These are phyloP conservation scores for Palythoa grandiflora DNA, from an alignment of 92 coral and sea anemone genomes.

Conservation along the genomic window DNA sequence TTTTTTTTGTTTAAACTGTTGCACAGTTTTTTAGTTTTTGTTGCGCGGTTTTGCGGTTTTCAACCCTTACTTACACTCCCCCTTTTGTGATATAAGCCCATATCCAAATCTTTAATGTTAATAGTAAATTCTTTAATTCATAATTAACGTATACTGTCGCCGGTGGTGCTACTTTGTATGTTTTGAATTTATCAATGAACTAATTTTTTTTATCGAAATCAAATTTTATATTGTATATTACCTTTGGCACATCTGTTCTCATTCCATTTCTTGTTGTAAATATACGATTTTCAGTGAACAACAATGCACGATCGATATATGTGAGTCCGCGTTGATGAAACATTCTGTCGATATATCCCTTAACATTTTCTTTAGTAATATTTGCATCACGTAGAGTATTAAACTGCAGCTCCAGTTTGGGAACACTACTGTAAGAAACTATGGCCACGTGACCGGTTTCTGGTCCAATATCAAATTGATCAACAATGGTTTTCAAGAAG, in stretches of 20 bases:
- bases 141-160: too few species aligned
- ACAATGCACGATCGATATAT: background rate
- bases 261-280: background rate
- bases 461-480: constrained; percentile 1
- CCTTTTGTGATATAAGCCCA: too few species aligned
- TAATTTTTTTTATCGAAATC: too few species aligned
- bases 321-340: background rate
- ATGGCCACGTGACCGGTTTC: constrained; percentile 32
- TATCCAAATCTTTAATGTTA: too few species aligned
- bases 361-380: constrained; percentile 11
- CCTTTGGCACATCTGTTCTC: background rate
- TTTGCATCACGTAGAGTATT: constrained; percentile 14
- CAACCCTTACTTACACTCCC: too few species aligned
- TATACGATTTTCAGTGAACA: background rate
- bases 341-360: background rate
- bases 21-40: too few species aligned
- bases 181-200: background rate
- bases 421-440: constrained; percentile 11
- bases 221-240: background rate
- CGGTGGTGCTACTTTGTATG: too few species aligned
- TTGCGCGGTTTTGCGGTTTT: too few species aligned
- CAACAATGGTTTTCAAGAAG: background rate
- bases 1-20: too few species aligned
- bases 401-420: constrained; percentile 21
- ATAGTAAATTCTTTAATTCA: too few species aligned